Conservation (phyloP, 2,888 invertebrate species). For the Oasisia sp. region DNA sequence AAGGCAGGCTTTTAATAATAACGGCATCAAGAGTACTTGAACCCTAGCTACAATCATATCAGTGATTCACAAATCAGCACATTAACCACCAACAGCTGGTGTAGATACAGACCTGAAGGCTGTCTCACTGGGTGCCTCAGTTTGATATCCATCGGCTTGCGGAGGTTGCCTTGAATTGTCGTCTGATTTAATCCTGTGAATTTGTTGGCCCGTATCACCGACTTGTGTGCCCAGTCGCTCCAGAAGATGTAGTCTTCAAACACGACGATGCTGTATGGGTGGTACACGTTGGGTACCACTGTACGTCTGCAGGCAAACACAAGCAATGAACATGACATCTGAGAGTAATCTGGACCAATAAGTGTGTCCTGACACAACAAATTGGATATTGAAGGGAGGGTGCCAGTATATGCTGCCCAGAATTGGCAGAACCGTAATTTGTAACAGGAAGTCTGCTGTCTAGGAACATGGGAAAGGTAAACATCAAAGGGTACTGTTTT, state of each 20-base stretch:
- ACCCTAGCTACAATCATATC: too few relatives aligned
- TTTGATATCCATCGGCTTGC: background rate
- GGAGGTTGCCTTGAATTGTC: background rate
- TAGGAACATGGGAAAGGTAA: too few relatives aligned
- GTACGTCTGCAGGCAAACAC: background rate
- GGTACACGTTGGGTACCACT: background rate
- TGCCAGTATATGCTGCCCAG: too few relatives aligned
- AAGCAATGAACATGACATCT: background rate
- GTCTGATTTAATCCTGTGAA: constrained; percentile 20
- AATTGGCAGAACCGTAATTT: too few relatives aligned
- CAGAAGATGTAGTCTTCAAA: constrained; percentile 9
- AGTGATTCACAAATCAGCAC: background rate
- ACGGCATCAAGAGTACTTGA: too few relatives aligned
- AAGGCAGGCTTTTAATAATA: too few relatives aligned
- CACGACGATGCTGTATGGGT: constrained; percentile 19
- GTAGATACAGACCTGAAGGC: background rate
- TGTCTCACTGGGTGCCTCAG: background rate
- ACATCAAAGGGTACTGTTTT: too few relatives aligned
- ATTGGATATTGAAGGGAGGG: too few relatives aligned
- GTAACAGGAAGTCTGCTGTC: too few relatives aligned
- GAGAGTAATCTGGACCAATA: background rate
- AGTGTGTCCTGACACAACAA: too few relatives aligned
- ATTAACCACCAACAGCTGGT: background rate
- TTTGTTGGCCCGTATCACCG: constrained; percentile 10
- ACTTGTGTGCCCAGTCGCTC: constrained; percentile 13